These are phyloP conservation scores for Lapara coniferarum DNA, from an alignment of 2,888 invertebrate genomes.

Conservation along the genomic window DNA sequence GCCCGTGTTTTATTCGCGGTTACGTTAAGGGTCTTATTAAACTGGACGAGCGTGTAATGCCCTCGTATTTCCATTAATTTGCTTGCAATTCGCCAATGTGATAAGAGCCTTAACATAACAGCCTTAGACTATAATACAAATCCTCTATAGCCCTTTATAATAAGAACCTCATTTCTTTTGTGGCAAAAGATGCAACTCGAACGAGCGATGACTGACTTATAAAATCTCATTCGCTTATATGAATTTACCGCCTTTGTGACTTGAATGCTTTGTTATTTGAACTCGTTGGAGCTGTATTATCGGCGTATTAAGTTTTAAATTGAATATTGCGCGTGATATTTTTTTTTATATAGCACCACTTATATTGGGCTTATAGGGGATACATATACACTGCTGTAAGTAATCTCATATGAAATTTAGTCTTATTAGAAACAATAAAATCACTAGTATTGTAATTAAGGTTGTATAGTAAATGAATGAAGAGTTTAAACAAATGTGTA, in stretches of 20 bases:
- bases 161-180: not conserved
- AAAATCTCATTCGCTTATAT: not conserved
- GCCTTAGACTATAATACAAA: too few species aligned
- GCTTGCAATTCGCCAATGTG: not conserved
- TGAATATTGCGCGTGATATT: not conserved
- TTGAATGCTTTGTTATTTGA: not conserved
- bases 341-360: not conserved
- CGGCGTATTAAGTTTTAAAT: not conserved
- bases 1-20: not conserved
- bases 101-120: not conserved
- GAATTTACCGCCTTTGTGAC: not conserved
- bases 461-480: too few species aligned
- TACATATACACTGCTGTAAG: not conserved
- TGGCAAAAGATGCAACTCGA: not conserved
- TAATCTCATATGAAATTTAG: not conserved
- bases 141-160: not conserved
- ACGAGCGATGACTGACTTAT: not conserved
- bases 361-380: constrained; percentile 5
- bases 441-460: too few species aligned
- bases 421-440: not conserved
- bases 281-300: not conserved
- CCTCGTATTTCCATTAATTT: too few species aligned
- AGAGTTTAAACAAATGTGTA: too few species aligned
- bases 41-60: too few species aligned
- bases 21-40: too few species aligned